A percentile compares a stretch with the other conserved stretches of the same genome.
phyloP scores from a whole-genome alignment of 2,797 vertebrate genomes.

The Notolepis coatsorum region DNA sequence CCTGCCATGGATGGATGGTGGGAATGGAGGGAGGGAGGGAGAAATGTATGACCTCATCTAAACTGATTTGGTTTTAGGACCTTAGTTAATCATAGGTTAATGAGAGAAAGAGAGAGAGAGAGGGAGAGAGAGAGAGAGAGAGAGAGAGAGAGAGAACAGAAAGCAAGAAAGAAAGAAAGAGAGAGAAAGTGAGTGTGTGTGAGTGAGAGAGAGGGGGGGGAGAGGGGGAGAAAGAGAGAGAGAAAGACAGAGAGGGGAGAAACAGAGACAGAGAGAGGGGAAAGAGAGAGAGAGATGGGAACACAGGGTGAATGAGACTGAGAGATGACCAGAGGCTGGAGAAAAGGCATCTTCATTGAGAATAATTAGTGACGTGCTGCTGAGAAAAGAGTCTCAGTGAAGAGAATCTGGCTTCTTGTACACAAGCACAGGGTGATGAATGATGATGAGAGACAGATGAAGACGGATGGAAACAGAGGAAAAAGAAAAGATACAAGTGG shows the following conservation, averaged over 20 bases:
- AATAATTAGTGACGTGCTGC: neutral
- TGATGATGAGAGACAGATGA: slow-evolving; percentile 12
- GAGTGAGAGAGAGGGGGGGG: neutral
- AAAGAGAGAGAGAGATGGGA: too few relatives aligned
- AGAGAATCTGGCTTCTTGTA: neutral
- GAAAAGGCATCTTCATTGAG: slow-evolving; percentile 11
- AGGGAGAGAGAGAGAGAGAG: neutral
- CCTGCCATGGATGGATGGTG: slow-evolving; percentile 42
- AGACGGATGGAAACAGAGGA: slow-evolving; percentile 32
- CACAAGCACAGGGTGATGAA: neutral
- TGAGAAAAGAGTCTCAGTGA: neutral
- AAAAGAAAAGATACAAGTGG: neutral
- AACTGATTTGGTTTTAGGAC: slow-evolving; percentile 41
- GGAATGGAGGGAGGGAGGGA: slow-evolving; percentile 52
- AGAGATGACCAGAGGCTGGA: too few relatives aligned
- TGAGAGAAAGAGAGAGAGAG: slow-evolving; percentile 22
- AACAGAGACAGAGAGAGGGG: neutral
- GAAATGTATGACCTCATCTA: slow-evolving; percentile 65
- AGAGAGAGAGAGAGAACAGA: neutral
- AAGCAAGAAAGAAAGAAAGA: neutral
- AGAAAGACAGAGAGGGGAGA: neutral
- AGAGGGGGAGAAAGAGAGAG: neutral
- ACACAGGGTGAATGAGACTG: neutral
- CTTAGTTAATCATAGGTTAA: slow-evolving; percentile 62
- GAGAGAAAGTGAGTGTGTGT: neutral